Percentiles rank a stretch among this genome's conserved stretches.
phyloP scores from a whole-genome alignment of 2,888 invertebrate species.

The Isotomurus palustris region DNA sequence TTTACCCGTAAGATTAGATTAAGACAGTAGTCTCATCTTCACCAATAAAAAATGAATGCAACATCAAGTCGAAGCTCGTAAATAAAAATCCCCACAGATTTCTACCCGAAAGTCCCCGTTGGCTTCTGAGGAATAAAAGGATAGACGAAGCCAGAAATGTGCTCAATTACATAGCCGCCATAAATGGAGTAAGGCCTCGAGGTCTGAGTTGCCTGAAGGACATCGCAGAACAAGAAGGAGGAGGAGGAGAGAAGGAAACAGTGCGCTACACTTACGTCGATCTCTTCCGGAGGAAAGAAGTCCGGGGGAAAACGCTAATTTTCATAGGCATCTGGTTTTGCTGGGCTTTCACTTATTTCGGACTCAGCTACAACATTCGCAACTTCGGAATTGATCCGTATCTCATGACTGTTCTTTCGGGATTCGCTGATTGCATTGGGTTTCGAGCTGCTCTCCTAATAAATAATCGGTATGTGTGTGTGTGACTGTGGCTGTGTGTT shows the following conservation, averaged over 20 bases:
- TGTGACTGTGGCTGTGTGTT: no score
- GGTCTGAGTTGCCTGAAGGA: slow-evolving; percentile 21
- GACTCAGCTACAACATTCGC: slow-evolving; percentile 37
- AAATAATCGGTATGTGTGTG: slow-evolving; percentile 32
- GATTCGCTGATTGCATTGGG: slow-evolving; percentile 31
- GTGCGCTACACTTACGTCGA: slow-evolving; percentile 35
- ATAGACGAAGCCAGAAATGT: slow-evolving; percentile 35
- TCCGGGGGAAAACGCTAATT: slow-evolving; percentile 33
- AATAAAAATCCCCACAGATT: slow-evolving; percentile 20
- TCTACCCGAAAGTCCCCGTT: slow-evolving; percentile 41
- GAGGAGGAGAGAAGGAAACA: not conserved
- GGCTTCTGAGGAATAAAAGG: slow-evolving; percentile 35
- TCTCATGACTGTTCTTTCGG: slow-evolving; percentile 32
- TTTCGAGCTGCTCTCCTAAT: slow-evolving; percentile 32
- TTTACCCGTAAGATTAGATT: slow-evolving; percentile 31
- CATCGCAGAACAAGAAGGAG: slow-evolving; percentile 30
- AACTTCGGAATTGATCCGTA: slow-evolving; percentile 35
- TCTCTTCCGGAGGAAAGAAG: slow-evolving; percentile 27
- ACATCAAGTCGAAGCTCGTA: not conserved
- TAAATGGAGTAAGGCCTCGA: slow-evolving; percentile 23
- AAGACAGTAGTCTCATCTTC: no score
- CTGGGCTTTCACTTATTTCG: slow-evolving; percentile 43
- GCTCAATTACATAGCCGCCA: slow-evolving; percentile 36
- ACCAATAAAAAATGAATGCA: no score
- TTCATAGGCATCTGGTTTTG: slow-evolving; percentile 42